Conservation (phyloP, 2,113 vertebrate genomes). For the Campylomormyrus numenius region DNA sequence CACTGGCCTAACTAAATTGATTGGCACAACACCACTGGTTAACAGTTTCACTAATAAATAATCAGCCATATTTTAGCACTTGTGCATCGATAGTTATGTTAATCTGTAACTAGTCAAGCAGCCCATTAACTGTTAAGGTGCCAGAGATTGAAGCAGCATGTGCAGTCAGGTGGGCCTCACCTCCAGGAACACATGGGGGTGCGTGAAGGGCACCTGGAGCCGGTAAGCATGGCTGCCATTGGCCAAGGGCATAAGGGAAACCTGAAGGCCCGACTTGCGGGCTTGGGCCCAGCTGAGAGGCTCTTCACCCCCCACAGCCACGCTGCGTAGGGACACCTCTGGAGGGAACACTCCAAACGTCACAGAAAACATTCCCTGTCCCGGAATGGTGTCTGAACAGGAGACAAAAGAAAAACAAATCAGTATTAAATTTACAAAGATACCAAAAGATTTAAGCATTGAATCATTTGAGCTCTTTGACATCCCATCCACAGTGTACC, state of each 20-base stretch:
- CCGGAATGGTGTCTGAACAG: constrained; percentile 21
- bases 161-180: constrained; percentile 15
- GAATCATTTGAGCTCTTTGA: neutral
- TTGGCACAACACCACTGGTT: neutral
- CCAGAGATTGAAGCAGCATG: neutral
- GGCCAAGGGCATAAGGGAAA: constrained; percentile 26
- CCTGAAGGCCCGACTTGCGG: neutral
- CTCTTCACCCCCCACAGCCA: constrained; percentile 12
- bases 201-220: constrained; percentile 32
- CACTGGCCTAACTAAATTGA: neutral
- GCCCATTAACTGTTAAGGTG: neutral
- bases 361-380: constrained; percentile 21
- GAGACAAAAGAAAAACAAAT: neutral
- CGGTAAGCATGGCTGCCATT: constrained; percentile 33
- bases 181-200: constrained; percentile 27
- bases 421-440: neutral
- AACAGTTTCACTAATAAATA: neutral
- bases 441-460: neutral
- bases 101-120: neutral
- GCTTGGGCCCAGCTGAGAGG: constrained; percentile 17
- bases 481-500: neutral
- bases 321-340: constrained; percentile 32
- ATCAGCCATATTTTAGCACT: neutral
- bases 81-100: neutral
- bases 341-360: constrained; percentile 27